phyloP scores from a whole-genome alignment of 2,797 vertebrate genomes.

The Lycodopsis pacificus region DNA sequence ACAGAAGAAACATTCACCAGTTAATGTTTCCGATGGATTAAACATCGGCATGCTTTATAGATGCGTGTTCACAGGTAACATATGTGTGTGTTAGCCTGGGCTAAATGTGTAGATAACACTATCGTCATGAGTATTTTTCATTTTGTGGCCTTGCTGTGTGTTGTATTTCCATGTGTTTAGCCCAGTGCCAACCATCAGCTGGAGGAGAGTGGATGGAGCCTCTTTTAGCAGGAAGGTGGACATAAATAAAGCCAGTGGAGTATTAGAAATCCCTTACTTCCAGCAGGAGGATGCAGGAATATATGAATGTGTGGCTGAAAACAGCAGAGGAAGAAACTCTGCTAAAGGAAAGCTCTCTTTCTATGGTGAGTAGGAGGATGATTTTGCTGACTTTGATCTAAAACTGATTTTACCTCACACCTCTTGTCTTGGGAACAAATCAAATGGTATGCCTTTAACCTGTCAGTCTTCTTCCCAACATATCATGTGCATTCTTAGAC shows the following conservation, averaged over 20 bases:
- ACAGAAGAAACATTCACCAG: constrained; percentile 7
- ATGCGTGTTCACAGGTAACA: constrained; percentile 4
- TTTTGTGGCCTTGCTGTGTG: constrained; percentile 19
- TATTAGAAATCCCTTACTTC: constrained; percentile 95
- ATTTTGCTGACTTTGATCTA: constrained; percentile 54
- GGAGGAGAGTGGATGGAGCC: constrained; percentile 90
- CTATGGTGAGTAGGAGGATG: constrained; percentile 87
- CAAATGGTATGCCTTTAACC: constrained; percentile 19
- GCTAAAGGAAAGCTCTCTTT: constrained; percentile 93
- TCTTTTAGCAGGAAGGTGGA: constrained; percentile 91
- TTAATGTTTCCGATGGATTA: constrained; percentile 17
- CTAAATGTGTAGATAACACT: not conserved
- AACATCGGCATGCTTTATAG: constrained; percentile 1
- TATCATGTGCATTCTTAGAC: constrained; percentile 43
- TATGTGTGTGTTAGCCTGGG: not conserved
- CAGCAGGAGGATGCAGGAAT: constrained; percentile 92
- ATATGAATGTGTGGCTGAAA: constrained; percentile 95
- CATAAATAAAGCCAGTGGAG: constrained; percentile 88
- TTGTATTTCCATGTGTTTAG: constrained; percentile 70
- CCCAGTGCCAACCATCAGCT: constrained; percentile 92
- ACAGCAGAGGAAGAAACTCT: constrained; percentile 91
- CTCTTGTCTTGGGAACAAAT: constrained; percentile 33
- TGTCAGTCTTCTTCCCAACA: constrained; percentile 36
- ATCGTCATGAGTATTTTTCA: constrained; percentile 36
- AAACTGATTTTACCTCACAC: constrained; percentile 28